phyloP scores from a whole-genome alignment of 2,888 invertebrate species.

The Agrochola circellaris region DNA sequence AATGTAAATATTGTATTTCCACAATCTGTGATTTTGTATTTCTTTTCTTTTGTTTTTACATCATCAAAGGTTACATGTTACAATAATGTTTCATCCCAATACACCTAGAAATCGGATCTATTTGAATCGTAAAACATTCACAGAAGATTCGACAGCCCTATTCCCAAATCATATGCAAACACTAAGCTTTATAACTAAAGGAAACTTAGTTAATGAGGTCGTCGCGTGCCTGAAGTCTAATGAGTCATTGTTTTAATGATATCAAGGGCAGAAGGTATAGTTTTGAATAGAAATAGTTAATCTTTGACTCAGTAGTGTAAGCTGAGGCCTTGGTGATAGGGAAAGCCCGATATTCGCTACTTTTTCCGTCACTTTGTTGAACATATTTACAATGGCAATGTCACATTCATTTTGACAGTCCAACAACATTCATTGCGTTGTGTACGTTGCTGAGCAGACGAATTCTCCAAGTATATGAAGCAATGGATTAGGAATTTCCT shows the following conservation, averaged over 20 bases:
- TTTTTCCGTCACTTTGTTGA: not conserved
- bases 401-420: too few species aligned
- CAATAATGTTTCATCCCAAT: not conserved
- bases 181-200: constrained; percentile 36
- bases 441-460: too few species aligned
- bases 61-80: not conserved
- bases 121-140: not conserved
- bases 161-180: constrained; percentile 33
- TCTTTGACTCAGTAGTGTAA: constrained; percentile 24
- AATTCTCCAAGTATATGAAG: too few species aligned
- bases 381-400: too few species aligned
- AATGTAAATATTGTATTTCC: not conserved
- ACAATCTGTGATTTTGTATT: not conserved
- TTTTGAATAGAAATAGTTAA: constrained; percentile 32
- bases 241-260: constrained; percentile 52
- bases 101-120: not conserved
- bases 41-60: not conserved
- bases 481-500: too few species aligned
- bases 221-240: constrained; percentile 58
- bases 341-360: not conserved
- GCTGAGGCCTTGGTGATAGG: constrained; percentile 12
- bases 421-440: too few species aligned
- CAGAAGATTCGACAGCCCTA: constrained; percentile 22
- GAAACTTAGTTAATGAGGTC: constrained; percentile 48
- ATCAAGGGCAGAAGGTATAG: constrained; percentile 38